phyloP scores from a whole-genome alignment of 2,888 invertebrate species.

The Hololepta plana region DNA sequence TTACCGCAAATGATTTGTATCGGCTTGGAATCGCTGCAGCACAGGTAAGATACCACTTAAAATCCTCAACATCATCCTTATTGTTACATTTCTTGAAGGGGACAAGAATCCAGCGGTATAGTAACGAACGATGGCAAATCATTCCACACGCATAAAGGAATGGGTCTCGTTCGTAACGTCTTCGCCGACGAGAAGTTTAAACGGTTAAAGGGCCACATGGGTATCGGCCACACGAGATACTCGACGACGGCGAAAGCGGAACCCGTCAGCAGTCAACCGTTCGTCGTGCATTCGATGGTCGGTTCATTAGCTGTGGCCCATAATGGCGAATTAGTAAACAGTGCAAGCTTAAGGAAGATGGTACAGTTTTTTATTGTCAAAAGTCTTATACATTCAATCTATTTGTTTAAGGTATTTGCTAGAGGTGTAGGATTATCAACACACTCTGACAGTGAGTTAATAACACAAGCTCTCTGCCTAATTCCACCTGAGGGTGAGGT shows the following conservation, averaged over 20 bases:
- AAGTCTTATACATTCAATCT: not conserved
- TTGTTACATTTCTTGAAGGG: slow-evolving; percentile 44
- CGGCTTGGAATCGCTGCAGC: slow-evolving; percentile 81
- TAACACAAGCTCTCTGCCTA: slow-evolving; percentile 88
- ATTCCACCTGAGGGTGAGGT: slow-evolving; percentile 77
- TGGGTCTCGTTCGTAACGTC: slow-evolving; percentile 88
- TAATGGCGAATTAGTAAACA: slow-evolving; percentile 94
- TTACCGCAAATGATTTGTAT: slow-evolving; percentile 80
- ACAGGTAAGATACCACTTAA: slow-evolving; percentile 39
- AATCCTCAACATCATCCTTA: not conserved
- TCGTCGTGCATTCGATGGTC: slow-evolving; percentile 92
- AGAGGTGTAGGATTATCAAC: slow-evolving; percentile 92
- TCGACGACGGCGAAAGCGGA: slow-evolving; percentile 92
- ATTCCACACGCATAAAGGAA: slow-evolving; percentile 76
- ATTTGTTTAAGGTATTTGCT: slow-evolving; percentile 51
- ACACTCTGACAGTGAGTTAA: slow-evolving; percentile 90
- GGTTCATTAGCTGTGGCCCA: slow-evolving; percentile 91
- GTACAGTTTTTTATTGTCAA: slow-evolving; percentile 28
- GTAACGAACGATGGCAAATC: slow-evolving; percentile 72
- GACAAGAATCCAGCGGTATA: slow-evolving; percentile 96
- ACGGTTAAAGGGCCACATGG: slow-evolving; percentile 71
- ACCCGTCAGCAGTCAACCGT: slow-evolving; percentile 89
- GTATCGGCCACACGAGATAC: slow-evolving; percentile 94
- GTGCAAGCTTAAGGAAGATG: slow-evolving; percentile 69
- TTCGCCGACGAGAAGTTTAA: slow-evolving; percentile 78